Evolutionary conservation across 23 tunicate species (phyloP).

Genomic region (Clavelina lepadiformis): DNA sequence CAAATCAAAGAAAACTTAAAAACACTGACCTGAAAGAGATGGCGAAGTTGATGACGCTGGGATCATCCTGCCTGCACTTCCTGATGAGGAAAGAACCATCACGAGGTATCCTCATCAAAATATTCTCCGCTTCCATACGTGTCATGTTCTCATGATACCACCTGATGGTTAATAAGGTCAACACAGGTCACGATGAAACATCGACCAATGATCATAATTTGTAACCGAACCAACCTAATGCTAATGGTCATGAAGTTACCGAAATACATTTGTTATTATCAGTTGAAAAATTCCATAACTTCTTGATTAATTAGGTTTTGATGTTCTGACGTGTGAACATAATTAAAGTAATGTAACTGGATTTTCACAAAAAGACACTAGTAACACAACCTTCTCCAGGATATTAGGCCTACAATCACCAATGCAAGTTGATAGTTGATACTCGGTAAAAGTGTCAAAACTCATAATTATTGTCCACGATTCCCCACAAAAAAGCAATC

Average conservation of each 20-base stretch:
- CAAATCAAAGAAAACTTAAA: background rate
- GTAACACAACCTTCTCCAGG: too few relatives aligned
- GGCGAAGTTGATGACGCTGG: conserved; percentile 33
- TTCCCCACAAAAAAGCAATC: too few relatives aligned
- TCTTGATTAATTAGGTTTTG: background rate
- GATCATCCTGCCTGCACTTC: conserved; percentile 43
- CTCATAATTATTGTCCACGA: too few relatives aligned
- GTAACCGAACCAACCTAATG: too few relatives aligned
- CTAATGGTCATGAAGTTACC: too few relatives aligned
- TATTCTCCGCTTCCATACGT: conserved; percentile 55
- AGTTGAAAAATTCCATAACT: too few relatives aligned
- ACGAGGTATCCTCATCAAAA: conserved; percentile 50
- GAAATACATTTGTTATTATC: too few relatives aligned
- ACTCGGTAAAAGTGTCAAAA: too few relatives aligned
- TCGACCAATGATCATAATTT: background rate
- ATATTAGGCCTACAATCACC: too few relatives aligned
- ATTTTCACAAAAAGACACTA: too few relatives aligned
- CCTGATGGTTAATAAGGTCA: conserved; percentile 35
- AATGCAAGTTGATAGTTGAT: too few relatives aligned
- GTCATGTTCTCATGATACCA: conserved; percentile 78
- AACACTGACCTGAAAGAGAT: conserved; percentile 74
- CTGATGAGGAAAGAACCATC: conserved; percentile 79
- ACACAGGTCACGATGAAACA: background rate
- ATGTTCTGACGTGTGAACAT: background rate
- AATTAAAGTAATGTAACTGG: background rate